phyloP scores from a whole-genome alignment of 1,140 invertebrate species.

The Carcinoscorpius rotundicauda region DNA sequence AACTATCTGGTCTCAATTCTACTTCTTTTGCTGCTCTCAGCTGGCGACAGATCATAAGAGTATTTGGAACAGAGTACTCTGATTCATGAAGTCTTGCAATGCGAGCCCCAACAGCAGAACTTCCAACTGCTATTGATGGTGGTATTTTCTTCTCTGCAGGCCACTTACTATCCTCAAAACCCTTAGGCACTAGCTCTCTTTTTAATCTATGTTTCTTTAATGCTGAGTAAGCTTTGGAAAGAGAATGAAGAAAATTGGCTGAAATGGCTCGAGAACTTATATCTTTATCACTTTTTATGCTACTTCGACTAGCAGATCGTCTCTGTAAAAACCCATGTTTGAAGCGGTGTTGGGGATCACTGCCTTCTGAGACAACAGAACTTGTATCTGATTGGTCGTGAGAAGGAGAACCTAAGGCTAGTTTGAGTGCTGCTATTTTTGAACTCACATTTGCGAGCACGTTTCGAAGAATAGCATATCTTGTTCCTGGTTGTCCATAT shows the following conservation, averaged over 20 bases:
- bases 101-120: conserved; percentile 63
- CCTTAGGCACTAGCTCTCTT: neutral
- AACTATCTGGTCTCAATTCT: conserved; percentile 35
- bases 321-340: neutral
- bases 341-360: neutral
- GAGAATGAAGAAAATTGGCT: conserved; percentile 24
- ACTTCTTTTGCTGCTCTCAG: conserved; percentile 25
- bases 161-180: no score
- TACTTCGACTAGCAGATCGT: conserved; percentile 12
- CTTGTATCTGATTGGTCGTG: neutral
- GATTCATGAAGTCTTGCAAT: conserved; percentile 48
- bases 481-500: conserved; percentile 44
- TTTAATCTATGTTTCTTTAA: conserved; percentile 32
- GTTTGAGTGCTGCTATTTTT: conserved; percentile 21
- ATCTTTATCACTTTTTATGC: conserved; percentile 18
- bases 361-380: neutral
- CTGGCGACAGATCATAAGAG: conserved; percentile 40
- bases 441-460: conserved; percentile 34
- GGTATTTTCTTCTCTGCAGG: no score
- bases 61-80: conserved; percentile 66
- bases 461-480: conserved; percentile 32
- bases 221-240: conserved; percentile 32
- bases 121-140: conserved; percentile 40
- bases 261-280: conserved; percentile 16
- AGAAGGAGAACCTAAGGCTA: conserved; percentile 5